phyloP scores from a whole-genome alignment of 2,113 vertebrate genomes.

The Oryzias woworae region DNA sequence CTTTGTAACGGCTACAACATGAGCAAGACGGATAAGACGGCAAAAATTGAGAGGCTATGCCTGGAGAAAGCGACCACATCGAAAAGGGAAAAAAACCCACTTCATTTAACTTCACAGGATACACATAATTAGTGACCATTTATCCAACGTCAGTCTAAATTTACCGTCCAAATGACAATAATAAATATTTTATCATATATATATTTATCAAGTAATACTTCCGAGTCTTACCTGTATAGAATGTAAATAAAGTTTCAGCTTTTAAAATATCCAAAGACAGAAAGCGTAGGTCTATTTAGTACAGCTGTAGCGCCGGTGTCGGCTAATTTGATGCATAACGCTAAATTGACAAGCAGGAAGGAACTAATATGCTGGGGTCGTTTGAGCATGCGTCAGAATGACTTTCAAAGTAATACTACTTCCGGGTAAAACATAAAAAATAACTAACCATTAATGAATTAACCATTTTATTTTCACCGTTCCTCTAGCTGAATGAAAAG shows the following conservation, averaged over 20 bases:
- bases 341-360: not conserved
- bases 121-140: no score
- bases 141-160: no score
- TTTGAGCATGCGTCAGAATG: not conserved
- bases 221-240: conserved; percentile 28
- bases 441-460: not conserved
- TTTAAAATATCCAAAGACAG: not conserved
- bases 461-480: not conserved
- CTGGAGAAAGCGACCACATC: no score
- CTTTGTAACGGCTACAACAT: no score
- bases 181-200: no score
- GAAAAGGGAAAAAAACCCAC: no score
- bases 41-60: no score
- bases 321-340: conserved; percentile 14
- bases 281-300: no score
- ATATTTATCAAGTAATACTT: not conserved
- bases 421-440: conserved; percentile 23
- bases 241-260: not conserved
- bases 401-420: not conserved
- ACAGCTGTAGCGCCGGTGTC: not conserved
- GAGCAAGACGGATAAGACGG: no score
- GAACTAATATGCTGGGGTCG: not conserved
- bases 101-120: no score
- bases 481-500: not conserved
- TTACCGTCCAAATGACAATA: no score